Conservation (phyloP, 37 sponge, comb jelly and placozoan genomes). For the Beroe ovata region DNA sequence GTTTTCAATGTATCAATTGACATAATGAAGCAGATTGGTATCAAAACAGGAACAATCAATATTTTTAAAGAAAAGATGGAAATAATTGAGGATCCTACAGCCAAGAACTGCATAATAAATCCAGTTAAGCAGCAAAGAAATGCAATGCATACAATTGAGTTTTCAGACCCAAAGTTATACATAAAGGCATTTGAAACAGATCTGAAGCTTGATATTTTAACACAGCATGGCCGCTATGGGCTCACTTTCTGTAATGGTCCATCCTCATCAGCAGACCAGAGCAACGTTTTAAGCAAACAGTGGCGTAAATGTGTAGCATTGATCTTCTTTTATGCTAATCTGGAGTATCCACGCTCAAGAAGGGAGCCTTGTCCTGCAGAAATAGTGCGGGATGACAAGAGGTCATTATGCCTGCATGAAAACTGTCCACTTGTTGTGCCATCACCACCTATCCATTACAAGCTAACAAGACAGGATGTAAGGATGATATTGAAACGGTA, state of each 20-base stretch:
- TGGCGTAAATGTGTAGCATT: conserved; percentile 43
- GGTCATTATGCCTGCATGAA: background rate
- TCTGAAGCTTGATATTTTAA: conserved; percentile 9
- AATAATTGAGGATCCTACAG: background rate
- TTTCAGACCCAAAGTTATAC: conserved; percentile 27
- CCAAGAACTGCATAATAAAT: conserved; percentile 22
- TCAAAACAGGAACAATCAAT: background rate
- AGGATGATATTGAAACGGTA: conserved; percentile 60
- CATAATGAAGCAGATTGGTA: background rate
- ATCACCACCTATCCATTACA: conserved; percentile 27
- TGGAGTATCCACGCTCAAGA: conserved; percentile 26
- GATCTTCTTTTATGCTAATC: conserved; percentile 56
- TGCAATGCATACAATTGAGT: conserved; percentile 7
- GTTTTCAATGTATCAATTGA: conserved; percentile 16
- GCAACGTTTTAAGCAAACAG: background rate
- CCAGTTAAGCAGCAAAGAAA: background rate
- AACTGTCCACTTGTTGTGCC: conserved; percentile 24
- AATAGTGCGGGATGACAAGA: background rate
- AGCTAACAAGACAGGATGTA: conserved; percentile 38
- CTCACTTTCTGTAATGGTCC: background rate
- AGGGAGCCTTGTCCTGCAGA: conserved; percentile 56
- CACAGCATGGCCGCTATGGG: conserved; percentile 26
- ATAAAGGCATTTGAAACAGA: conserved; percentile 40
- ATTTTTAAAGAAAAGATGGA: conserved; percentile 51
- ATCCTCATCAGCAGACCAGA: background rate